Percentiles rank a stretch among this genome's conserved stretches.
phyloP scores from a whole-genome alignment of 53 echinoderm and acorn worm species.

The Glandiceps talaboti region DNA sequence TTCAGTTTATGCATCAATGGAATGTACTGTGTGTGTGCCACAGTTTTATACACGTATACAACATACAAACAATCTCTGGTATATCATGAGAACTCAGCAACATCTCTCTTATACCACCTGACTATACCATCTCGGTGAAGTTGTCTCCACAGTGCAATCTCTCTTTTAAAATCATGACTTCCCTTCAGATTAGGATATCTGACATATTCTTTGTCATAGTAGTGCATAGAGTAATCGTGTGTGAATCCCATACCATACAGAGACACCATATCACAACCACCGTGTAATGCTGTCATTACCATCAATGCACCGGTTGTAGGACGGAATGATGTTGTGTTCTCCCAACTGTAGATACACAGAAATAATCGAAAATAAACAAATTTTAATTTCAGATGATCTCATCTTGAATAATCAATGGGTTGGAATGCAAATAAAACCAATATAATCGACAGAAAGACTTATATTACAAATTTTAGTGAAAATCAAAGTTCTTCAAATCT shows the following conservation, averaged over 20 bases:
- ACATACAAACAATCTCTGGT: no score
- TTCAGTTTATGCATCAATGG: no score
- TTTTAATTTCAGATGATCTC: no score
- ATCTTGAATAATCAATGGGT: no score
- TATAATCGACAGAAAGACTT: no score
- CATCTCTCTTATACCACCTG: constrained; percentile 81
- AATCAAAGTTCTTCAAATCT: no score
- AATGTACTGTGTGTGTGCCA: no score
- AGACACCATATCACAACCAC: constrained; percentile 59
- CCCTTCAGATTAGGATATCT: constrained; percentile 34
- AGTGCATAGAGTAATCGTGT: constrained; percentile 52
- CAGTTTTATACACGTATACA: no score
- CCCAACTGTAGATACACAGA: constrained; percentile 46
- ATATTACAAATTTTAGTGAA: no score
- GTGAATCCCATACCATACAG: constrained; percentile 95
- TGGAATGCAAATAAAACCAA: no score
- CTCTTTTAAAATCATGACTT: constrained; percentile 72
- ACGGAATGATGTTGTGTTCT: constrained; percentile 66
- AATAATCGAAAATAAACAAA: no score
- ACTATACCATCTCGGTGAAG: constrained; percentile 51
- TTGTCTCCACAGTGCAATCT: constrained; percentile 41
- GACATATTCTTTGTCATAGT: constrained; percentile 55
- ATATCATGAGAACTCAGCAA: constrained; percentile 30
- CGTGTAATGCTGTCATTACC: constrained; percentile 75
- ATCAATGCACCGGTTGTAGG: constrained; percentile 86